phyloP scores from a whole-genome alignment of 2,888 invertebrate species.

The Pediacus dermestoides region DNA sequence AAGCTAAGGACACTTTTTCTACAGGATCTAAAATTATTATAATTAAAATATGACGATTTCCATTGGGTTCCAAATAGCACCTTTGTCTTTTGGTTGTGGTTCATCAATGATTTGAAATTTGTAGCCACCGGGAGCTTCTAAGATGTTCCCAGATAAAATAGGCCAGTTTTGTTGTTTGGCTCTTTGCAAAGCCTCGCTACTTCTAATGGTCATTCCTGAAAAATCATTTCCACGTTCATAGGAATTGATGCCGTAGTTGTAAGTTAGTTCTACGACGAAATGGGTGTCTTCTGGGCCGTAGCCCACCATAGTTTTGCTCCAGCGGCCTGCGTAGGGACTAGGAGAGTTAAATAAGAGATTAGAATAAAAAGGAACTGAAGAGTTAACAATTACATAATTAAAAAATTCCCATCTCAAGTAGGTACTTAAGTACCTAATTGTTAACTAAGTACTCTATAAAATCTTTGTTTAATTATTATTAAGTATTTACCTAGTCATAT shows the following conservation, averaged over 20 bases:
- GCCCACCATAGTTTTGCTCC: slow-evolving; percentile 99
- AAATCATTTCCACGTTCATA: slow-evolving; percentile 94
- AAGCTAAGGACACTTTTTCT: slow-evolving; percentile 72
- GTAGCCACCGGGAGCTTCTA: slow-evolving; percentile 91
- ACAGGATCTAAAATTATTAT: slow-evolving; percentile 66
- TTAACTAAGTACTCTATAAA: too few species aligned
- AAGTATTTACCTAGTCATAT: too few species aligned
- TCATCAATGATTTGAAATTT: slow-evolving; percentile 77
- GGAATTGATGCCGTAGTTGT: slow-evolving; percentile 88
- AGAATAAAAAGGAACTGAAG: slow-evolving; percentile 4
- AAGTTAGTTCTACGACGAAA: slow-evolving; percentile 95
- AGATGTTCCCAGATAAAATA: slow-evolving; percentile 57
- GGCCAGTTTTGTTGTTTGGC: slow-evolving; percentile 74
- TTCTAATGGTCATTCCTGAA: slow-evolving; percentile 77
- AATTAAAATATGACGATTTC: background rate
- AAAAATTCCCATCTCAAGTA: too few species aligned
- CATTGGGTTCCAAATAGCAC: slow-evolving; percentile 45
- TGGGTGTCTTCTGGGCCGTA: slow-evolving; percentile 93
- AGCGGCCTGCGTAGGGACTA: slow-evolving; percentile 95
- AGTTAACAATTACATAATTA: slow-evolving; percentile 10
- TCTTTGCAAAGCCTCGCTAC: slow-evolving; percentile 69
- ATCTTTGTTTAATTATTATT: too few species aligned
- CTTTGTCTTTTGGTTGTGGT: slow-evolving; percentile 62
- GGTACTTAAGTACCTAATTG: too few species aligned
- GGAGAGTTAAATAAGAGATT: slow-evolving; percentile 13